Percentiles rank a stretch among this genome's conserved stretches.
phyloP scores from a whole-genome alignment of 1,140 invertebrate genomes.

The Phocides pigmalion region DNA sequence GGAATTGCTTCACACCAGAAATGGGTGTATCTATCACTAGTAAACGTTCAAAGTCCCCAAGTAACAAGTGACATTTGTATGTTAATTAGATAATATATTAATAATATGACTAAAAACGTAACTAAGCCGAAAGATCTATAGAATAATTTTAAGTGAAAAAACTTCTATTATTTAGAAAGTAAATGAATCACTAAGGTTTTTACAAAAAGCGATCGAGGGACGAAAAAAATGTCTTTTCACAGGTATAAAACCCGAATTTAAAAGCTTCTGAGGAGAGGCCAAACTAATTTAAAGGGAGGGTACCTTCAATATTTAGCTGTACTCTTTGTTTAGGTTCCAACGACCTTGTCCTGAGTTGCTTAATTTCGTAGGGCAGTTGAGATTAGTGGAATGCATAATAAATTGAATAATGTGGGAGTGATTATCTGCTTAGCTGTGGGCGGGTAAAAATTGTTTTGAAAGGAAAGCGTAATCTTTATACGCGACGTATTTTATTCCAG shows the following conservation, averaged over 20 bases:
- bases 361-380: constrained; percentile 26
- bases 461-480: constrained; percentile 26
- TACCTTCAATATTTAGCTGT: constrained; percentile 19
- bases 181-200: constrained; percentile 2
- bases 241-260: constrained; percentile 17
- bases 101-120: no score
- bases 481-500: constrained; percentile 27
- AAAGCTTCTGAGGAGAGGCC: constrained; percentile 20
- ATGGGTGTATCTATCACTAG: no score
- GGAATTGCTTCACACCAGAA: no score
- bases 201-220: neutral
- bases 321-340: constrained; percentile 30
- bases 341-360: constrained; percentile 25
- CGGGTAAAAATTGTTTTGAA: constrained; percentile 26
- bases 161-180: constrained; percentile 2
- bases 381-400: constrained; percentile 36
- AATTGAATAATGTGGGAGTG: constrained; percentile 27
- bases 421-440: constrained; percentile 30
- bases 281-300: constrained; percentile 23
- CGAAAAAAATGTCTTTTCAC: neutral
- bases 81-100: no score
- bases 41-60: no score
- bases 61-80: no score
- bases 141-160: no score
- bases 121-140: no score